These are phyloP conservation scores for Stenolophus ochropezus DNA, from an alignment of 2,888 invertebrate genomes.

Conservation along the genomic window DNA sequence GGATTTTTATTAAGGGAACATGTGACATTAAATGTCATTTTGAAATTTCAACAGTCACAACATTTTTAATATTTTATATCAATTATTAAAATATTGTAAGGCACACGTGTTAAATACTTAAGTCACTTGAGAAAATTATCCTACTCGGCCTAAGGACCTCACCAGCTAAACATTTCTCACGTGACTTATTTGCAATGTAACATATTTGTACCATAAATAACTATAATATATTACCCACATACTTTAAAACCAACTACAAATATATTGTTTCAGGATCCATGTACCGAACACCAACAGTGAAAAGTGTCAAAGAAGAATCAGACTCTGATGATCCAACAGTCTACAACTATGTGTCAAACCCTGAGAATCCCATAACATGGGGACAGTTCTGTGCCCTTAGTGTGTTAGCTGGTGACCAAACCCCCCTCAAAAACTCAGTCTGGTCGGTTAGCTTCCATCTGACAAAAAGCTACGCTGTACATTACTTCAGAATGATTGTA, in stretches of 20 bases:
- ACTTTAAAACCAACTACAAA: no score
- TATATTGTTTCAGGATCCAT: conserved; percentile 22
- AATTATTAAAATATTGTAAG: no score
- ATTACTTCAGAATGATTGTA: conserved; percentile 77
- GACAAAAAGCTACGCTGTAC: conserved; percentile 75
- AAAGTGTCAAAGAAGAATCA: background rate
- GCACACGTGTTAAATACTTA: no score
- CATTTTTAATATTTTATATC: no score
- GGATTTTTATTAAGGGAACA: no score
- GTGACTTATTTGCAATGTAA: no score
- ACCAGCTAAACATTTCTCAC: no score
- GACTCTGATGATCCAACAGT: conserved; percentile 72
- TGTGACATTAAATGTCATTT: no score
- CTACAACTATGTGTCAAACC: conserved; percentile 88
- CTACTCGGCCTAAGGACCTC: no score
- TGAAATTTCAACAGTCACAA: no score
- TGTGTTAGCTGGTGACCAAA: conserved; percentile 72
- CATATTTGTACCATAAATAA: background rate
- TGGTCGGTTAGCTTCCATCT: conserved; percentile 77
- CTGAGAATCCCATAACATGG: conserved; percentile 86
- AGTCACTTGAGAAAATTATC: no score
- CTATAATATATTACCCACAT: background rate
- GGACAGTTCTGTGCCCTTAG: conserved; percentile 76
- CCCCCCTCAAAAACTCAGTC: conserved; percentile 74
- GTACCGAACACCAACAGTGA: conserved; percentile 16